phyloP scores from a whole-genome alignment of 2,888 invertebrate genomes.

The Colletes collaris region DNA sequence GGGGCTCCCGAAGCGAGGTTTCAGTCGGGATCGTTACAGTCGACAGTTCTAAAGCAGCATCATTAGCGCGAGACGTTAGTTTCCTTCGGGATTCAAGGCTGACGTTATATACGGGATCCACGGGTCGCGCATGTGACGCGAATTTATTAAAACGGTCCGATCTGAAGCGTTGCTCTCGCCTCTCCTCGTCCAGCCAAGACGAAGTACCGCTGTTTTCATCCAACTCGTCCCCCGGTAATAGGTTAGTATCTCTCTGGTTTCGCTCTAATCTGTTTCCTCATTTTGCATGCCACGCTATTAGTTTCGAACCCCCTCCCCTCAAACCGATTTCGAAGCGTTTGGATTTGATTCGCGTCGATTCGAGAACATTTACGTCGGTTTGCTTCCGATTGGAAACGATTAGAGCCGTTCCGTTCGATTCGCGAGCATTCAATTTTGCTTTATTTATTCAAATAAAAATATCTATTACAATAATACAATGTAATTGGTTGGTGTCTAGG shows the following conservation, averaged over 20 bases:
- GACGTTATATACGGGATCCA: conserved; percentile 11
- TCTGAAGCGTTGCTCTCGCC: neutral
- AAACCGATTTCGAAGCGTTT: too few relatives aligned
- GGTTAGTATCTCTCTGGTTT: neutral
- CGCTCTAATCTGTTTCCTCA: neutral
- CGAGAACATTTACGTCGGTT: too few relatives aligned
- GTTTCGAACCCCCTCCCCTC: too few relatives aligned
- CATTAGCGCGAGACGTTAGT: conserved; percentile 34
- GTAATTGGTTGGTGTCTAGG: too few relatives aligned
- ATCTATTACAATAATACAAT: too few relatives aligned
- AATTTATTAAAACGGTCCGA: conserved; percentile 36
- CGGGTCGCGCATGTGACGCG: conserved; percentile 1
- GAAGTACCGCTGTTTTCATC: conserved; percentile 4
- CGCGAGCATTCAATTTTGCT: too few relatives aligned
- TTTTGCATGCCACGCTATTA: neutral
- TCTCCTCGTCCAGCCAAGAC: neutral
- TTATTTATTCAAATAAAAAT: too few relatives aligned
- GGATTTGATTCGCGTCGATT: too few relatives aligned
- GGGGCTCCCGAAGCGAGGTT: neutral
- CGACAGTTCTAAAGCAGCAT: conserved; percentile 39
- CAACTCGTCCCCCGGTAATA: neutral
- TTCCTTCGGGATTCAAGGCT: conserved; percentile 43
- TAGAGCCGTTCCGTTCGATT: too few relatives aligned
- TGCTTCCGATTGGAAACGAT: too few relatives aligned
- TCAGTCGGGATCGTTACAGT: conserved; percentile 20